Conservation (phyloP, 2,113 vertebrate genomes). For the Circaetus cinerascens region DNA sequence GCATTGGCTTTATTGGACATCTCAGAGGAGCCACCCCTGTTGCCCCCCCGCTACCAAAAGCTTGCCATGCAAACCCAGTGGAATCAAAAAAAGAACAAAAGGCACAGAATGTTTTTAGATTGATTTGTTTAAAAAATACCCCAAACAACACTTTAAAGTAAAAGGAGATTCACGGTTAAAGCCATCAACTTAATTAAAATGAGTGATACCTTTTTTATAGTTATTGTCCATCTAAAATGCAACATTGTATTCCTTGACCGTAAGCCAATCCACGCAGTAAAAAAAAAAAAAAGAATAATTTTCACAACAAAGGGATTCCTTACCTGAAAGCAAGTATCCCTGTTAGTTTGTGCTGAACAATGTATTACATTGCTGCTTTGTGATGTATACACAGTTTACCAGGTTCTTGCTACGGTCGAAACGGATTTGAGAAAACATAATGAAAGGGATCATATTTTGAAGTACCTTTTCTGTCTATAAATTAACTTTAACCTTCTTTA, state of each 20-base stretch:
- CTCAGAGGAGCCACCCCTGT: background rate
- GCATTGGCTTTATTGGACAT: rapidly evolving
- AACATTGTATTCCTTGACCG: background rate
- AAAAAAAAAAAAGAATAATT: background rate
- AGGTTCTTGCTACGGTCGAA: background rate
- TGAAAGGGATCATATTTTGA: background rate
- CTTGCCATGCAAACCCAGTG: background rate
- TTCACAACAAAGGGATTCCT: background rate
- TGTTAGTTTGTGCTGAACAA: background rate
- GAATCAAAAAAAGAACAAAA: background rate
- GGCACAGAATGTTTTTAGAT: background rate
- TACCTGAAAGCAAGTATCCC: background rate
- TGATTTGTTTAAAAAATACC: background rate
- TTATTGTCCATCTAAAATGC: background rate
- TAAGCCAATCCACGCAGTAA: background rate
- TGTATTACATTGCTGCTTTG: background rate
- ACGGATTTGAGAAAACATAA: background rate
- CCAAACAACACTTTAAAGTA: background rate
- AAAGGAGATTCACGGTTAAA: background rate
- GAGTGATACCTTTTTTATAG: background rate
- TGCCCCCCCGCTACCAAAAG: background rate
- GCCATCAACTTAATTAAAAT: background rate
- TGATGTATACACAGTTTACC: background rate
- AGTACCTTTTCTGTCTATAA: background rate
- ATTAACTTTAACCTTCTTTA: background rate